Base-by-base conservation (phyloP, 2,797 vertebrate genomes). In the Acomys russatus region DNA sequence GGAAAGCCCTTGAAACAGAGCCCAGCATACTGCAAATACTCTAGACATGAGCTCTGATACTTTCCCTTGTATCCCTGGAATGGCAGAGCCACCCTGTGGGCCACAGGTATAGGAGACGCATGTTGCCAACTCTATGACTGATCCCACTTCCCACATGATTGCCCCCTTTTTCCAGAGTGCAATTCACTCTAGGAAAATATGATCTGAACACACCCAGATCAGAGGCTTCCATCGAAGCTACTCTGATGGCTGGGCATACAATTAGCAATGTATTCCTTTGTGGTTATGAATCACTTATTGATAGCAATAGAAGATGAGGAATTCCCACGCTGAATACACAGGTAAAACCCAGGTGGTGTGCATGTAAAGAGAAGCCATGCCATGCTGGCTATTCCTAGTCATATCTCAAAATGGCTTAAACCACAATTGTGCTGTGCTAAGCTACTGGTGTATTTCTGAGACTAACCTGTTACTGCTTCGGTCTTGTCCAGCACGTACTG, bases 221-320 rank as follows among this genome's bases (percentile, higher is more conserved):
- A 92, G 64, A 92, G 89, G 84, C 93, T 89, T 30, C 54, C 18
- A 12, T 92, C 79, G 80, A 95, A 92, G 95, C 11, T 23, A 64
- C 77, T 94, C 90, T 79, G 83, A 86, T 49, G 86, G 15, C 79
- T 91, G 86, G 9, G 68, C 38, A 88, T 68, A 84, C 35, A 77
- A 91, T 94, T 76, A 78, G 87, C 79, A 92, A 79, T 51, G 22
- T 28, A 86, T 88, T 85, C 51, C 22, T 91, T 89, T 88, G 77
- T 93, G 88, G 49, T 25, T 25, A 23, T 84, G 85, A 96, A 89
- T 92, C 88, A 90, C 90, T 90, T 90, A 92, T 86, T 95, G 85
- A 83, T 87, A 98, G 92, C 77, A 93, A 64, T 22, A 85, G 74
- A 80, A 74, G 63, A 66, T 87, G 71, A 92, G n/a, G n/a, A 73